phyloP scores from a whole-genome alignment of 2,888 invertebrate species.

The Thymelicus sylvestris region DNA sequence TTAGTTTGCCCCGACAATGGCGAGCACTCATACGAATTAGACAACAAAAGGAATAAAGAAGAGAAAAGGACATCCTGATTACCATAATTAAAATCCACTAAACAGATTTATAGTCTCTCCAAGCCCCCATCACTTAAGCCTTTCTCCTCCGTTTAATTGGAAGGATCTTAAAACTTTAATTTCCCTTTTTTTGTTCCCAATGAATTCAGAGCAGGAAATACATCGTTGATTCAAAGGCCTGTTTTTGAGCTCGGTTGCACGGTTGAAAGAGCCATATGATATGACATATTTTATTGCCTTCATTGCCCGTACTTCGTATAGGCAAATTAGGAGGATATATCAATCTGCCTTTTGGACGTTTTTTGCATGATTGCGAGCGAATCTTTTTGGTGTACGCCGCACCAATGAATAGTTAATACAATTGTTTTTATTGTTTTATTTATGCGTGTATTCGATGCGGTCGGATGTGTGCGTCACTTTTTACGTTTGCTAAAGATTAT shows the following conservation, averaged over 20 bases:
- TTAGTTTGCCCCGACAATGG: constrained; percentile 41
- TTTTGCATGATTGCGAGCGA: constrained; percentile 66
- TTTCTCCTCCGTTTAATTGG: constrained; percentile 73
- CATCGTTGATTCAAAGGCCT: constrained; percentile 68
- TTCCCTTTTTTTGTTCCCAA: constrained; percentile 67
- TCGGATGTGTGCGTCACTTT: constrained; percentile 39
- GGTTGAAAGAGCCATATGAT: constrained; percentile 72
- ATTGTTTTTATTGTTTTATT: constrained; percentile 25
- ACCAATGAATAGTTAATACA: constrained; percentile 38
- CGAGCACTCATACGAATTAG: constrained; percentile 52
- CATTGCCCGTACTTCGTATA: constrained; percentile 55
- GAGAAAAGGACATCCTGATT: constrained; percentile 61
- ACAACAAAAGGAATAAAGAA: constrained; percentile 54
- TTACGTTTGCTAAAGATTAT: constrained; percentile 30
- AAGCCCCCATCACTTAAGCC: constrained; percentile 73
- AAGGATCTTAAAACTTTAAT: constrained; percentile 68
- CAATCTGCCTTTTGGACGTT: constrained; percentile 65
- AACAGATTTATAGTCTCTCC: constrained; percentile 63
- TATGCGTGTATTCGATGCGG: constrained; percentile 17
- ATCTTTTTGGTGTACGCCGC: constrained; percentile 46
- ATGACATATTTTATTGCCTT: constrained; percentile 79
- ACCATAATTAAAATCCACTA: constrained; percentile 63
- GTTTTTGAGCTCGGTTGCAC: constrained; percentile 74
- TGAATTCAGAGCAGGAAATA: constrained; percentile 72
- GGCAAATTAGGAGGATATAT: constrained; percentile 83